phyloP scores from a whole-genome alignment of 2,797 vertebrate genomes.

The Balearica regulorum region DNA sequence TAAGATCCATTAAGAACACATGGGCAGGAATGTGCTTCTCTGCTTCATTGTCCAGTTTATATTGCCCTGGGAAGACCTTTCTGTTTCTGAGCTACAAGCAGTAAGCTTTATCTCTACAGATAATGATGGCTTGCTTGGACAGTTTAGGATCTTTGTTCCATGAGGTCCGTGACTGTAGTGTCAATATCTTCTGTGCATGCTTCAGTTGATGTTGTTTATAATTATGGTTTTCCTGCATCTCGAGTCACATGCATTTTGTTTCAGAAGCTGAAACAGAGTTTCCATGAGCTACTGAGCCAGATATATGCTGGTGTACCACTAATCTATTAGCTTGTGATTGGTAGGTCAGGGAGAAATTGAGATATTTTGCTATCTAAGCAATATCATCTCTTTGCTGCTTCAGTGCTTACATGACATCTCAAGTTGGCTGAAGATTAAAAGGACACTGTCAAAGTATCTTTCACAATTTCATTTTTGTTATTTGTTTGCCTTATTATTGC shows the following conservation, averaged over 20 bases:
- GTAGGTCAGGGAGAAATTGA: constrained; percentile 40
- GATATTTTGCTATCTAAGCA: constrained; percentile 44
- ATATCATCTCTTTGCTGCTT: constrained; percentile 30
- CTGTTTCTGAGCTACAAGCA: neutral
- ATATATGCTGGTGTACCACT: neutral
- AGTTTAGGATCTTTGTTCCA: neutral
- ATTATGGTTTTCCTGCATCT: neutral
- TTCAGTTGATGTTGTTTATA: constrained; percentile 1
- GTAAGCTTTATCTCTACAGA: neutral
- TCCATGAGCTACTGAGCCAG: neutral
- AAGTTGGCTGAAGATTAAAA: constrained; percentile 39
- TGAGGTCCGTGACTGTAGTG: neutral
- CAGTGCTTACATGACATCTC: constrained; percentile 31
- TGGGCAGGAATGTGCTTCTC: neutral
- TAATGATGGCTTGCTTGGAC: neutral
- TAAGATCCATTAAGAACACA: neutral
- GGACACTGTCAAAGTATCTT: constrained; percentile 15
- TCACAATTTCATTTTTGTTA: neutral
- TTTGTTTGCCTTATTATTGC: constrained; percentile 11
- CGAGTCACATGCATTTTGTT: neutral
- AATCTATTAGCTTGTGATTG: constrained; percentile 19
- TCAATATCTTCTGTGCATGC: neutral
- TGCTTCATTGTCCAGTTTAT: neutral
- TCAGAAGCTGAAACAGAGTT: neutral
- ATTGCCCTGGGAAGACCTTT: neutral